These are phyloP conservation scores for Pseudomyrmex cubaensis DNA, from an alignment of 1,140 invertebrate genomes.

Conservation along the genomic window DNA sequence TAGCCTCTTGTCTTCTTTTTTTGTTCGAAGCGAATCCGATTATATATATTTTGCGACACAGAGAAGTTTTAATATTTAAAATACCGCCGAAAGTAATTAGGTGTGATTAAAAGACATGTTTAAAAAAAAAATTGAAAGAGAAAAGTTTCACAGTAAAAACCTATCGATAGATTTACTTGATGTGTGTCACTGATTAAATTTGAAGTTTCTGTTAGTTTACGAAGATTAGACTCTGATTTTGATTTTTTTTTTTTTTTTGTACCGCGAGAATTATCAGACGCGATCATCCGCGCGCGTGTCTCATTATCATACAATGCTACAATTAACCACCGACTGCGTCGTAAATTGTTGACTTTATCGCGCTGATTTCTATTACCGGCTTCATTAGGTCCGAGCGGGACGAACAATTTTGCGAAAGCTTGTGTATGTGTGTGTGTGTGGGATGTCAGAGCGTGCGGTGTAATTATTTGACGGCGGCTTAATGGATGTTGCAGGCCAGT, in stretches of 20 bases:
- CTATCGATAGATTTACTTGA: too few species aligned
- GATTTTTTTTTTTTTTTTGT: not conserved
- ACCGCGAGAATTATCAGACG: not conserved
- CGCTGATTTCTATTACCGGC: conserved; percentile 39
- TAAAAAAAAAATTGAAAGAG: too few species aligned
- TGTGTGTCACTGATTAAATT: too few species aligned
- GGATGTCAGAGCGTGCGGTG: conserved; percentile 18
- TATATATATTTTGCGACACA: not conserved
- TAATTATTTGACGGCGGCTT: conserved; percentile 39
- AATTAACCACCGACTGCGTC: conserved; percentile 8
- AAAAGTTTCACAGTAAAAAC: too few species aligned
- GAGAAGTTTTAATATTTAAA: not conserved
- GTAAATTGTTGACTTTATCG: conserved; percentile 48
- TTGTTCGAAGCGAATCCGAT: not conserved
- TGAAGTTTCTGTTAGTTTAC: too few species aligned
- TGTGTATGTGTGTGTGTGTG: not conserved
- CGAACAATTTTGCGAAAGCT: conserved; percentile 20
- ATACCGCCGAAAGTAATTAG: too few species aligned
- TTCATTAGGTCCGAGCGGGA: conserved; percentile 5
- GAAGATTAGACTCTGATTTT: not conserved
- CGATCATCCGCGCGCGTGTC: not conserved
- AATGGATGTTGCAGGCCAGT: conserved; percentile 30
- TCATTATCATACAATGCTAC: conserved; percentile 34
- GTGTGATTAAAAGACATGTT: too few species aligned
- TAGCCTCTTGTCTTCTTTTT: not conserved